Evolutionary conservation across 2,888 invertebrate species (phyloP).

Genomic region (Chromoteleia sp.): DNA sequence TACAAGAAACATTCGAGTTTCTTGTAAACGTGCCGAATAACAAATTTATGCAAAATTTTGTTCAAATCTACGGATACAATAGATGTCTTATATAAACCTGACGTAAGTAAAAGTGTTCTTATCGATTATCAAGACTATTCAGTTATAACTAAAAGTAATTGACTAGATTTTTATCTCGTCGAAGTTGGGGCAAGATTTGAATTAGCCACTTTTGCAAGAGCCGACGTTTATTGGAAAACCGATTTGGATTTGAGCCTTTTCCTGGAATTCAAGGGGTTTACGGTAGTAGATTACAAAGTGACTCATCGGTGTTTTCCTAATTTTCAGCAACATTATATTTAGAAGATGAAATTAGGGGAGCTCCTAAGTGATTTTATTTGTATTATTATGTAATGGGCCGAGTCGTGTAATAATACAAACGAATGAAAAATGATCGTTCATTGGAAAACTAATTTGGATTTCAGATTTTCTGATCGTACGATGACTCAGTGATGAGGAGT

Average conservation of each 20-base stretch:
- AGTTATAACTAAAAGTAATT: too few species aligned
- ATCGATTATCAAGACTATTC: too few species aligned
- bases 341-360: slow-evolving; percentile 8
- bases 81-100: too few species aligned
- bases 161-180: too few species aligned
- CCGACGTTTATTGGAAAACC: slow-evolving; percentile 12
- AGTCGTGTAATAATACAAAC: neutral
- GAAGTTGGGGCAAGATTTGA: neutral
- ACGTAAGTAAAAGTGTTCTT: too few species aligned
- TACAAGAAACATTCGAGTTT: too few species aligned
- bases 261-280: neutral
- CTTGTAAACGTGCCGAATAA: too few species aligned
- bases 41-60: too few species aligned
- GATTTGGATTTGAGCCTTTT: slow-evolving; percentile 17
- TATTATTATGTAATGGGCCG: neutral
- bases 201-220: neutral
- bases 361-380: slow-evolving; percentile 1
- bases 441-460: slow-evolving; percentile 23
- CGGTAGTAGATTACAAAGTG: slow-evolving; percentile 3
- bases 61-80: too few species aligned
- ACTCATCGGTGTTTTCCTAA: slow-evolving; percentile 20
- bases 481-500: slow-evolving; percentile 29
- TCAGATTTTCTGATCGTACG: slow-evolving; percentile 4
- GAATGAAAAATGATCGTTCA: slow-evolving; percentile 10
- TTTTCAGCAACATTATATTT: slow-evolving; percentile 22